Conservation (phyloP, 2,888 invertebrate genomes). For the Esperia sulphurella region DNA sequence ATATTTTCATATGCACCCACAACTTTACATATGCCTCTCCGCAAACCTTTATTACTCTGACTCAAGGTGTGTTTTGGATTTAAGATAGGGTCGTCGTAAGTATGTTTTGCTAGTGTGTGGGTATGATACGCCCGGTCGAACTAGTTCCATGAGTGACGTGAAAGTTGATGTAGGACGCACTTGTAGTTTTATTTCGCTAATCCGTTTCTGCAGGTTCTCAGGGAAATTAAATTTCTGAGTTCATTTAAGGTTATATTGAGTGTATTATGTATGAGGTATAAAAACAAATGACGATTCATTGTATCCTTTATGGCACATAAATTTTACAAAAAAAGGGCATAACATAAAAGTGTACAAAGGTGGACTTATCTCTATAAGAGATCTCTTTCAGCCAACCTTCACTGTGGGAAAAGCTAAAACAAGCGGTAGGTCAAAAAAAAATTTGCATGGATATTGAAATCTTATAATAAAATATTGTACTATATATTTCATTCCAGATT, state of each 20-base stretch:
- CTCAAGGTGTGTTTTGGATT: neutral
- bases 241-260: conserved; percentile 14
- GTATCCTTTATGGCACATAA: too few species aligned
- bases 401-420: too few species aligned
- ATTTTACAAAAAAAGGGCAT: too few species aligned
- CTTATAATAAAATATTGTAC: too few species aligned
- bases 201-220: conserved; percentile 42
- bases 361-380: too few species aligned
- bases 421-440: too few species aligned
- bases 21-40: conserved; percentile 22
- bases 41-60: neutral
- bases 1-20: conserved; percentile 59
- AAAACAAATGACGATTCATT: too few species aligned
- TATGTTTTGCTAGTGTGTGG: conserved; percentile 40
- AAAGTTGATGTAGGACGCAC: conserved; percentile 44
- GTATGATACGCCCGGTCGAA: conserved; percentile 41
- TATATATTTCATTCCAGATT: too few species aligned
- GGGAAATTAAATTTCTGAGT: conserved; percentile 23
- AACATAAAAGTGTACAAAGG: too few species aligned
- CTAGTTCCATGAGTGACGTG: conserved; percentile 44
- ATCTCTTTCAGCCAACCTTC: too few species aligned
- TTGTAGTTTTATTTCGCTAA: conserved; percentile 46
- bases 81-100: conserved; percentile 9
- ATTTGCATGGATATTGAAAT: too few species aligned
- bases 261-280: too few species aligned